These are phyloP conservation scores for Suncus etruscus DNA, from an alignment of 2,113 vertebrate genomes.

Conservation along the genomic window DNA sequence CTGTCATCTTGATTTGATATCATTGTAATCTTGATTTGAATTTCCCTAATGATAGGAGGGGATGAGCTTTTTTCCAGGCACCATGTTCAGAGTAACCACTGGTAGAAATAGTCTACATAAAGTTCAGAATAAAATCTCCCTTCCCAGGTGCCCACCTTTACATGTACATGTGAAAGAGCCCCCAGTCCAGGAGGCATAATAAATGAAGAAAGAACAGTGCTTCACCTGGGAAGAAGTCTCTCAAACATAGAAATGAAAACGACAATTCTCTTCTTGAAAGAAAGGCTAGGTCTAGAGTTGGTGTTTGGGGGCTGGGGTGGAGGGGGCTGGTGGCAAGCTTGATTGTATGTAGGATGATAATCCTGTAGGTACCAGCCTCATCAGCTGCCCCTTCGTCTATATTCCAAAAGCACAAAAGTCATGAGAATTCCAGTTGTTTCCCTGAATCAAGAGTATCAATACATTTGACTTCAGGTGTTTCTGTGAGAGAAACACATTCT, in stretches of 20 bases:
- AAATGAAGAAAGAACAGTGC: not conserved
- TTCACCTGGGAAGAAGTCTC: not conserved
- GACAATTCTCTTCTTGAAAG: not conserved
- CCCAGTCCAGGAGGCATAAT: not conserved
- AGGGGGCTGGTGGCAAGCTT: not conserved
- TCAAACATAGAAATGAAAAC: not conserved
- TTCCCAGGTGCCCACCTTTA: not conserved
- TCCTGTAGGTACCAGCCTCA: no score
- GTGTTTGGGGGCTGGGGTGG: no score
- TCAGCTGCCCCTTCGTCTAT: no score
- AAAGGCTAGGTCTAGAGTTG: not conserved
- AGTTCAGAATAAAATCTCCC: not conserved
- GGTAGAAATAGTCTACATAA: not conserved
- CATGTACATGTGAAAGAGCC: not conserved
- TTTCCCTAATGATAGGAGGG: no score
- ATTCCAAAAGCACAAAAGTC: not conserved
- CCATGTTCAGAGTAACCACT: accelerated
- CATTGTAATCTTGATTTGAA: no score
- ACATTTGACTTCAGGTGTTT: not conserved
- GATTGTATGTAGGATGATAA: not conserved
- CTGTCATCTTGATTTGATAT: no score
- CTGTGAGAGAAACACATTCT: not conserved
- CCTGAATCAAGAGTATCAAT: not conserved
- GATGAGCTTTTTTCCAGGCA: not conserved
- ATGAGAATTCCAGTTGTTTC: not conserved